phyloP scores from a whole-genome alignment of 2,113 vertebrate species.

The Channa argus region DNA sequence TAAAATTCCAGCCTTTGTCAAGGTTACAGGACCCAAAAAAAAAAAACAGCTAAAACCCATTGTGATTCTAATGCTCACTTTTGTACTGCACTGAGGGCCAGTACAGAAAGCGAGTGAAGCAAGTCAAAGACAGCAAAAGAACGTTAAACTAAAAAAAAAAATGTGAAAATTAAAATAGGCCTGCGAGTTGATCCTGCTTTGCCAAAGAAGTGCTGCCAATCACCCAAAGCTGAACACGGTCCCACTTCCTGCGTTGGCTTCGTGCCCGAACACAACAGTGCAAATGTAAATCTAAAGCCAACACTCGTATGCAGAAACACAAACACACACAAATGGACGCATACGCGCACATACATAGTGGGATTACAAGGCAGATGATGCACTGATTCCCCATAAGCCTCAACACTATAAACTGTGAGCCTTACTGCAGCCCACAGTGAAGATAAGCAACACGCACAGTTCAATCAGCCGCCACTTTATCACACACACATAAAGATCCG shows the following conservation, averaged over 20 bases:
- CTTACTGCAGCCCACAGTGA: not conserved
- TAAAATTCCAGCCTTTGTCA: conserved; percentile 55
- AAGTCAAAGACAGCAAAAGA: conserved; percentile 35
- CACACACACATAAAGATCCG: too few relatives aligned
- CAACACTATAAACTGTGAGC: not conserved
- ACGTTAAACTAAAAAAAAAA: conserved; percentile 17
- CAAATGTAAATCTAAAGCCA: conserved; percentile 26
- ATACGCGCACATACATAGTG: conserved; percentile 7
- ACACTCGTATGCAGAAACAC: conserved; percentile 4
- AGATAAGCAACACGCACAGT: too few relatives aligned
- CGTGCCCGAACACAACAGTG: conserved; percentile 24
- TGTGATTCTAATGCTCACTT: conserved; percentile 66
- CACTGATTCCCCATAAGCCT: not conserved
- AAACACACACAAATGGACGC: not conserved
- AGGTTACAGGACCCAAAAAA: conserved; percentile 20
- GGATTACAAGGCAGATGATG: not conserved
- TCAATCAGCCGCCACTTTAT: too few relatives aligned
- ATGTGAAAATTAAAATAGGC: conserved; percentile 45
- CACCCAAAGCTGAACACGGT: conserved; percentile 53
- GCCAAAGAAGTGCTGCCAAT: conserved; percentile 68
- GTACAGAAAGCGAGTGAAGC: conserved; percentile 43
- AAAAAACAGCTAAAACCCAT: conserved; percentile 9
- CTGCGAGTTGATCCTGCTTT: conserved; percentile 49
- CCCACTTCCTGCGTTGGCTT: conserved; percentile 69
- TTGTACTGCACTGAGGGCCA: conserved; percentile 55